These are phyloP conservation scores for Periophthalmus modestus DNA, from an alignment of 2,113 vertebrate genomes.

Conservation along the genomic window DNA sequence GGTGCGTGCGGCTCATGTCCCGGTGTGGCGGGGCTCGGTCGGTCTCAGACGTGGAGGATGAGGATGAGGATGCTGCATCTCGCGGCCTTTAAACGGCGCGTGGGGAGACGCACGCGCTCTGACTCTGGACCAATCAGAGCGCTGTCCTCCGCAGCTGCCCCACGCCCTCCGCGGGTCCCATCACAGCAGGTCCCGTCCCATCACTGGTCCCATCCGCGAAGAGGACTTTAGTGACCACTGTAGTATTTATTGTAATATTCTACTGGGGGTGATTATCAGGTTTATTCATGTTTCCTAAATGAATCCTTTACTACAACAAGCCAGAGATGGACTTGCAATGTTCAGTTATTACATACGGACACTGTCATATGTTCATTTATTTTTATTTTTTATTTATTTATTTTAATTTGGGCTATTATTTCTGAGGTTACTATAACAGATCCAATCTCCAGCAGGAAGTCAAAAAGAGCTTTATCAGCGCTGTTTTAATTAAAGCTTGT, in stretches of 20 bases:
- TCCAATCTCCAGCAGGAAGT: neutral
- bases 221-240: neutral
- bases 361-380: too few species aligned
- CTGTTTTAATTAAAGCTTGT: conserved; percentile 4
- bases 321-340: neutral
- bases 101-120: conserved; percentile 81
- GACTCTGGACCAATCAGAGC: conserved; percentile 86
- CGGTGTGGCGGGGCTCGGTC: conserved; percentile 15
- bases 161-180: neutral
- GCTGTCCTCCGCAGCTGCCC: neutral
- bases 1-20: conserved; percentile 18
- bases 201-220: conserved; percentile 1
- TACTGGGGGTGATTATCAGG: neutral
- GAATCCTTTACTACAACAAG: neutral
- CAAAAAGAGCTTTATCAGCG: neutral
- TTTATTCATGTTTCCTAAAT: neutral
- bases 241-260: neutral
- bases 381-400: too few species aligned
- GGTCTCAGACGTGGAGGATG: conserved; percentile 4
- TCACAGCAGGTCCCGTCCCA: neutral
- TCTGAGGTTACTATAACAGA: too few species aligned
- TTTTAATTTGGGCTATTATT: too few species aligned
- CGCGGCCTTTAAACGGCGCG: conserved; percentile 88
- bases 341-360: neutral
- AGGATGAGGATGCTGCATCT: conserved; percentile 75